Percentiles rank a stretch among this genome's conserved stretches.
These are phyloP conservation scores for Dryoscopus gambensis DNA, from an alignment of 2,113 vertebrate genomes.

Conservation along the genomic window DNA sequence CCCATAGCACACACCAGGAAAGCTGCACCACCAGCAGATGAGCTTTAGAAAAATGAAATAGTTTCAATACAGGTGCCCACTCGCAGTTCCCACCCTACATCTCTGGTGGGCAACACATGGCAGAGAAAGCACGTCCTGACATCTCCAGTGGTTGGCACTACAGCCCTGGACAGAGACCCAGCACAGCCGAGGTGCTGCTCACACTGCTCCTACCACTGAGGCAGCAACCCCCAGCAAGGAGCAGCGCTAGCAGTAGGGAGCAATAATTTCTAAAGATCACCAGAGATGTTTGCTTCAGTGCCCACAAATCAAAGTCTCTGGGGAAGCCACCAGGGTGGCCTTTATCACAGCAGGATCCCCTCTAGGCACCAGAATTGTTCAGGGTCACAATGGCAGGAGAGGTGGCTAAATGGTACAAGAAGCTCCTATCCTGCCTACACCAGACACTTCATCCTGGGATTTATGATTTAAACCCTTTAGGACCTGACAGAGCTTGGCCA, in stretches of 20 bases:
- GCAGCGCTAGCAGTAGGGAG: neutral
- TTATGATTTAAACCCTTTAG: neutral
- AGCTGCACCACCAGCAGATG: neutral
- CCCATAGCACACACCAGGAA: neutral
- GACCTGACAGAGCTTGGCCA: neutral
- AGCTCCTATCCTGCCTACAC: neutral
- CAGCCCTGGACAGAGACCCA: neutral
- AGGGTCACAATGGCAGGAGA: neutral
- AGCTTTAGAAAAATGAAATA: neutral
- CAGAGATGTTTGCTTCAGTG: neutral
- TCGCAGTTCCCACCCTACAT: neutral
- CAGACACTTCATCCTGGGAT: neutral
- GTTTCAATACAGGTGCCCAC: accelerated
- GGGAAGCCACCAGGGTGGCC: neutral
- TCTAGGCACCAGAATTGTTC: neutral
- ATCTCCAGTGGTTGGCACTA: neutral
- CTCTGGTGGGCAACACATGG: neutral
- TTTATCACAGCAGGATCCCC: neutral
- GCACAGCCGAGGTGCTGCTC: accelerated
- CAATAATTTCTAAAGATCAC: neutral
- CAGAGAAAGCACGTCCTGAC: neutral
- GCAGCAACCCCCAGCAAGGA: neutral
- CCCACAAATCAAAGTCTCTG: neutral
- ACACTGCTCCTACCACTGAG: neutral
- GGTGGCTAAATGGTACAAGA: neutral